A percentile compares a stretch with the other conserved stretches of the same genome.
These are phyloP conservation scores for Varanus komodoensis DNA, from an alignment of 2,113 vertebrate genomes.

Conservation along the genomic window DNA sequence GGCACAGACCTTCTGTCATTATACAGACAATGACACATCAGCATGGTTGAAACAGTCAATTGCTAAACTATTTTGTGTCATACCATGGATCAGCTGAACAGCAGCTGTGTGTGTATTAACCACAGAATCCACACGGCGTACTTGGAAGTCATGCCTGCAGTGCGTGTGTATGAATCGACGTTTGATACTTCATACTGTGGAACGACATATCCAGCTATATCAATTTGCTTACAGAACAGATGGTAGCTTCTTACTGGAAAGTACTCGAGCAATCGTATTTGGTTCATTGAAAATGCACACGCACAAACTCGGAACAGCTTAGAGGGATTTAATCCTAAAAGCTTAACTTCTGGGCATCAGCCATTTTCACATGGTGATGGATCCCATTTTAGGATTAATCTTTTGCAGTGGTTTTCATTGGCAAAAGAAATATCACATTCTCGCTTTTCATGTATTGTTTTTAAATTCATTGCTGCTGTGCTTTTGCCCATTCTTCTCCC, in stretches of 20 bases:
- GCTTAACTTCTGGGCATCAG: conserved; percentile 7
- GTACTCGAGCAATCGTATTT: conserved; percentile 26
- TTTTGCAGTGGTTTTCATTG: conserved; percentile 9
- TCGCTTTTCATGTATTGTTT: neutral
- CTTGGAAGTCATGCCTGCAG: neutral
- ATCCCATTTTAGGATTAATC: conserved; percentile 6
- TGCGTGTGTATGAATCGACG: neutral
- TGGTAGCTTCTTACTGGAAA: conserved; percentile 24
- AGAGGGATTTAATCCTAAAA: conserved; percentile 11
- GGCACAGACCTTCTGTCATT: neutral
- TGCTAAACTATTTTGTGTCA: neutral
- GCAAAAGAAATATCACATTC: neutral
- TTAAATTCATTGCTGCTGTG: neutral
- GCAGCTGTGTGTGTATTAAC: neutral
- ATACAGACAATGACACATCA: neutral
- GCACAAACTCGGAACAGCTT: conserved; percentile 13
- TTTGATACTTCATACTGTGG: neutral
- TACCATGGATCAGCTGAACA: neutral
- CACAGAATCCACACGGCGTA: neutral
- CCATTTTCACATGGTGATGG: conserved; percentile 7
- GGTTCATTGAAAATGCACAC: conserved; percentile 11
- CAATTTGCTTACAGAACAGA: conserved; percentile 23
- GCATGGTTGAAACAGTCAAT: neutral
- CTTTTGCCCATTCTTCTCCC: neutral
- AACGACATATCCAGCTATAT: neutral